A percentile compares a stretch with the other conserved stretches of the same genome.
Conservation (phyloP, 37 sponge, comb jelly and placozoan genomes). For the Spongilla lacustris region DNA sequence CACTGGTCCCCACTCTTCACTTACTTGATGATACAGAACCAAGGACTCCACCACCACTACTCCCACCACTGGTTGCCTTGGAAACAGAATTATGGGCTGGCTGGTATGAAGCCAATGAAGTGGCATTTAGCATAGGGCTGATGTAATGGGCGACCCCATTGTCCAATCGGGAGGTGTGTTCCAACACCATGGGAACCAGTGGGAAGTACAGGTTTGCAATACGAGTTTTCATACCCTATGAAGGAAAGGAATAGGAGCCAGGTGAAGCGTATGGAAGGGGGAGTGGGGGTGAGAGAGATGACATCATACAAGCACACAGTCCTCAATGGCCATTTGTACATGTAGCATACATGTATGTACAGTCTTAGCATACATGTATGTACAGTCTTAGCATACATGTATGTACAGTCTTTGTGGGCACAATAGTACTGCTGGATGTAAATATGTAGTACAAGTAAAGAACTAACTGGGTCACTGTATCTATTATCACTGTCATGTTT, state of each 20-base stretch:
- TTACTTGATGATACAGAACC: conserved; percentile 11
- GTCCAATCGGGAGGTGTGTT: conserved; percentile 64
- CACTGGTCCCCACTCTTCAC: too few species aligned
- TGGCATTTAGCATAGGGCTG: conserved; percentile 44
- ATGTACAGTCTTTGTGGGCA: too few species aligned
- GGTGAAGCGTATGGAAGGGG: too few species aligned
- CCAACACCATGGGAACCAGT: conserved; percentile 77
- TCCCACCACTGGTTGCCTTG: neutral
- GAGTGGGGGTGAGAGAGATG: too few species aligned
- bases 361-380: too few species aligned
- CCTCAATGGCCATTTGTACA: too few species aligned
- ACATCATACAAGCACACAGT: too few species aligned
- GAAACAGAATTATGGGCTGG: neutral
- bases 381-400: too few species aligned
- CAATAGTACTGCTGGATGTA: too few species aligned
- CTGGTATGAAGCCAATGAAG: conserved; percentile 31
- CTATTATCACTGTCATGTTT: conserved; percentile 87
- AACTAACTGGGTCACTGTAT: conserved; percentile 70
- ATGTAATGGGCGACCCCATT: conserved; percentile 26
- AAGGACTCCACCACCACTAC: neutral
- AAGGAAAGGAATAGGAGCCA: neutral
- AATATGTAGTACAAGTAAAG: too few species aligned
- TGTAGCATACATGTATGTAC: too few species aligned
- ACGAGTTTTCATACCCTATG: conserved; percentile 55
- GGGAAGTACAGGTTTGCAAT: conserved; percentile 91